Percentiles rank a stretch among this genome's conserved stretches.
Evolutionary conservation across 2,888 invertebrate genomes (phyloP).

Genomic region (Epinotia ramella): DNA sequence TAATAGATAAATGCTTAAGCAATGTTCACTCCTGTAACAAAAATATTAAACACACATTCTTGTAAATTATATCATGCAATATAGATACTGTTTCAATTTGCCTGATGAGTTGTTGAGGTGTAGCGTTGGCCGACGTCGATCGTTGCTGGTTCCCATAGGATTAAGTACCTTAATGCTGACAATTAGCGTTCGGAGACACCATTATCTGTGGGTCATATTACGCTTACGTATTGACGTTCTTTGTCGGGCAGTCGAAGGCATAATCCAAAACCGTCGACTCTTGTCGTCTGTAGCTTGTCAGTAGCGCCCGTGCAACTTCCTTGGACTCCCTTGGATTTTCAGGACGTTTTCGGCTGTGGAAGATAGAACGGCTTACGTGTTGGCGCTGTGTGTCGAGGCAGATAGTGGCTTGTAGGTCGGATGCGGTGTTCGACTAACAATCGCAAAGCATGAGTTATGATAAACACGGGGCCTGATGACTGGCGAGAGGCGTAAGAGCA

Average conservation of each 20-base stretch:
- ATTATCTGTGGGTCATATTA: conserved; percentile 17
- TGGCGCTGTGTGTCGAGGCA: background rate
- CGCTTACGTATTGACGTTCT: conserved; percentile 23
- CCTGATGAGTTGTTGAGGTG: background rate
- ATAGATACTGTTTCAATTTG: background rate
- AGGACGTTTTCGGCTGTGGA: background rate
- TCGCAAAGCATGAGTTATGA: background rate
- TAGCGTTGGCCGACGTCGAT: background rate
- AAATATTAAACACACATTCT: background rate
- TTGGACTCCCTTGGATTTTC: background rate
- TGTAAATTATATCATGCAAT: background rate
- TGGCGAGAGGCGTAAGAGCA: background rate
- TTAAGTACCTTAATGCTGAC: background rate
- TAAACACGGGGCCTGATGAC: background rate
- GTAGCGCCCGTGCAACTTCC: background rate
- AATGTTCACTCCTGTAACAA: conserved; percentile 5
- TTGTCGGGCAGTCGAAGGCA: background rate
- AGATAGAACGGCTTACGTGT: conserved; percentile 11
- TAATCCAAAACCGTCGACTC: background rate
- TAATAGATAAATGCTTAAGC: conserved; percentile 4
- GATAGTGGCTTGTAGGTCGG: conserved; percentile 4
- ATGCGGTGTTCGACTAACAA: background rate
- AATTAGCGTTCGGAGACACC: background rate
- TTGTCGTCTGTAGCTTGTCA: background rate
- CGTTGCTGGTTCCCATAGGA: too few relatives aligned